Base-by-base conservation (phyloP, 2,113 vertebrate genomes). In the Pontoporia blainvillei region DNA sequence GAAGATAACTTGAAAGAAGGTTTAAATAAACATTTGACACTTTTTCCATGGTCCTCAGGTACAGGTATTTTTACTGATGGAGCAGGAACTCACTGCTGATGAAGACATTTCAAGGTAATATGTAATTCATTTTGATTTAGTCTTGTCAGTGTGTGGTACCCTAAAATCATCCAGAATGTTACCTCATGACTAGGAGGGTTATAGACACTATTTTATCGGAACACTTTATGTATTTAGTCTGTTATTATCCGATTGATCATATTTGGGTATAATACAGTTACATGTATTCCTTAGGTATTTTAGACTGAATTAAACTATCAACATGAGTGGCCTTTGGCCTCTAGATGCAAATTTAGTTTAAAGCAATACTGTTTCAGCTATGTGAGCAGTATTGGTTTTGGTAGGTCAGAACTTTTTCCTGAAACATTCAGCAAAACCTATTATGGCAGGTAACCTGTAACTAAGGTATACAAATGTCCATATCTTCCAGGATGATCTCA, bases 21-120 rank as follows among this genome's bases (percentile, higher is more conserved):
- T 79, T 90, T 73, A 85, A 18, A 94, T 82, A 46, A 34, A 5
- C 59, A 81, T 86, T 94, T 92, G 86, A 97, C 91, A 95, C 97
- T 23, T 85, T 66, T 72, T 76, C 86, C 95, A 86, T 93, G 71
- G 82, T 95, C 62, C 98, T 97, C 97, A 99, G 99, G 99, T 99
- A 46, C 99, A 99, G 89, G 99, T 99, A 49, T 99, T 99, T 97
- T 98, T 99, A 97, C 98, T 99, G 90, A 99, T 99, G 99, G 99
- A 99, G 95, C 99, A 99, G 97, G 99, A 99, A 95, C 99, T 99
- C 87, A 99, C 99, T 81, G 99, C 99, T 96, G 99, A 99, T 98
- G 99, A 99, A 98, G 99, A 99, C 96, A 99, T 99, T 97, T 99
- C 99, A 98, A 99, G 99, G 99, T 99, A 99, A 98, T 62, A 49